Conservation (phyloP, 2,888 invertebrate genomes). For the Tanytarsus gracilentus region DNA sequence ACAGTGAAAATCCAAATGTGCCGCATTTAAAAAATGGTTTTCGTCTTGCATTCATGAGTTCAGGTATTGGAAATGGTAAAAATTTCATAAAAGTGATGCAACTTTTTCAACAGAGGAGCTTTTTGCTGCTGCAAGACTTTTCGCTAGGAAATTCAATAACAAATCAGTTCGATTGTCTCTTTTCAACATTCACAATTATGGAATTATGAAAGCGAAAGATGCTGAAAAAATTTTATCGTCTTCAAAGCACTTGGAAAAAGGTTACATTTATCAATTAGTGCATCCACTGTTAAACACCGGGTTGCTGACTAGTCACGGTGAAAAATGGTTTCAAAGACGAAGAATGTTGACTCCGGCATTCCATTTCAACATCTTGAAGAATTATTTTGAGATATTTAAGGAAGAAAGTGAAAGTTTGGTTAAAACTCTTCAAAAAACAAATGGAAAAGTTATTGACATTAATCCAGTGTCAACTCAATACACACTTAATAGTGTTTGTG, state of each 20-base stretch:
- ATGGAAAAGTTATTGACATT: conserved; percentile 46
- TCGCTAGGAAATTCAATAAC: conserved; percentile 30
- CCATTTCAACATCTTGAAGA: conserved; percentile 66
- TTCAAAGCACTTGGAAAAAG: conserved; percentile 46
- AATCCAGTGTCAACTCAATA: conserved; percentile 51
- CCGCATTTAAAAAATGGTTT: neutral
- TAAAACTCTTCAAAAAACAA: conserved; percentile 46
- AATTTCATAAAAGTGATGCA: too few species aligned
- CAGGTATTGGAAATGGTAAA: too few species aligned
- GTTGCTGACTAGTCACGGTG: conserved; percentile 36
- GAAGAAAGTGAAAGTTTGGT: conserved; percentile 51
- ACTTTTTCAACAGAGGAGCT: too few species aligned
- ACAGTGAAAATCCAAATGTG: neutral
- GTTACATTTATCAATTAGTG: conserved; percentile 43
- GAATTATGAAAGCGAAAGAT: conserved; percentile 45
- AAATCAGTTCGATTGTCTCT: conserved; percentile 39
- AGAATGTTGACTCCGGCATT: conserved; percentile 69
- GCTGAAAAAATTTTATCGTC: conserved; percentile 41
- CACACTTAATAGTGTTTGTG: conserved; percentile 50
- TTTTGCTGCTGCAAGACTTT: too few species aligned
- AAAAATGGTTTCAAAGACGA: conserved; percentile 57
- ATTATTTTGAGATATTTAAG: conserved; percentile 61
- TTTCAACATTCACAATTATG: conserved; percentile 36
- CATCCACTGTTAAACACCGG: conserved; percentile 46
- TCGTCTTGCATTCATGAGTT: neutral